These are phyloP conservation scores for Callaeas wilsoni DNA, from an alignment of 2,113 vertebrate genomes.

Conservation along the genomic window DNA sequence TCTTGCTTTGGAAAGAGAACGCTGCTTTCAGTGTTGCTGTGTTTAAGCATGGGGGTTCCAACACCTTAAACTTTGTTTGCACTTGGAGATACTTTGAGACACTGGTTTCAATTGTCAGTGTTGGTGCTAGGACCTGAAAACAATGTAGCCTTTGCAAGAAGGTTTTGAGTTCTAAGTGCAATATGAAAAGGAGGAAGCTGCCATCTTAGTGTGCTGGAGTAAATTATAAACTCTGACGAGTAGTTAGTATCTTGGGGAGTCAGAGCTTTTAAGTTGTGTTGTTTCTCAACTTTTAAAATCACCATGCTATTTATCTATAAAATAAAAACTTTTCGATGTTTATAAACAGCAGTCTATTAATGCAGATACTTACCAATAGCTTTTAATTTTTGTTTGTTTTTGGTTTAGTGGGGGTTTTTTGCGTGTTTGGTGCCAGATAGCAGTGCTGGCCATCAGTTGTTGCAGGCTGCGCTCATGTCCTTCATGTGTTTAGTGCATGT, in stretches of 20 bases:
- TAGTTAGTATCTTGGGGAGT: neutral
- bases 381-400: neutral
- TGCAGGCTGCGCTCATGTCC: neutral
- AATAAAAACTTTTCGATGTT: constrained; percentile 58
- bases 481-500: neutral
- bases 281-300: constrained; percentile 41
- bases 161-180: constrained; percentile 41
- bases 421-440: neutral
- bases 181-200: constrained; percentile 29
- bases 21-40: neutral
- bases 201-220: neutral
- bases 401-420: neutral
- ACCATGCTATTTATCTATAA: constrained; percentile 53
- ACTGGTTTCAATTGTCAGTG: neutral
- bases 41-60: neutral
- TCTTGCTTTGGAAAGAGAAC: neutral
- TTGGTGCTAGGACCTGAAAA: neutral
- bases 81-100: constrained; percentile 12
- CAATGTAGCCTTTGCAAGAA: neutral
- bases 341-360: constrained; percentile 30
- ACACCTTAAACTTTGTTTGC: neutral
- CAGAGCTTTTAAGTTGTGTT: constrained; percentile 28
- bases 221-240: neutral
- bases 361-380: neutral
- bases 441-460: neutral